A percentile compares a stretch with the other conserved stretches of the same genome.
phyloP scores from a whole-genome alignment of 2,888 invertebrate genomes.

The Heteropelma amictum region DNA sequence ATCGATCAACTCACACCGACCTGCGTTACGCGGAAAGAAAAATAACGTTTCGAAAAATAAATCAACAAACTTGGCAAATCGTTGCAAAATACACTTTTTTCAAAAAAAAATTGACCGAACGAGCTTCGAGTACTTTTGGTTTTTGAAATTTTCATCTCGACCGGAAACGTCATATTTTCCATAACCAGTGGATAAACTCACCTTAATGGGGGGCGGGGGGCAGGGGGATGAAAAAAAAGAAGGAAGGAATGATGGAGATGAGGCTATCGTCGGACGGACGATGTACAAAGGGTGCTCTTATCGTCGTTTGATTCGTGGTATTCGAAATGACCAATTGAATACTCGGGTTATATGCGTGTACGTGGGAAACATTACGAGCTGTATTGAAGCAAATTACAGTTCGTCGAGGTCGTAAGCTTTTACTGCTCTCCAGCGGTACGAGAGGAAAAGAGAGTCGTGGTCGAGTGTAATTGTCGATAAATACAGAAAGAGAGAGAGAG shows the following conservation, averaged over 20 bases:
- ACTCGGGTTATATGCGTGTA: slow-evolving; percentile 25
- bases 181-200: no score
- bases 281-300: slow-evolving; percentile 37
- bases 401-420: slow-evolving; percentile 58
- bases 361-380: slow-evolving; percentile 21
- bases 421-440: slow-evolving; percentile 43
- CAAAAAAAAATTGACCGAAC: no score
- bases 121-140: no score
- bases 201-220: no score
- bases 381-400: slow-evolving; percentile 18
- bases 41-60: no score
- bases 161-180: no score
- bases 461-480: background rate
- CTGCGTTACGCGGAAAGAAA: no score
- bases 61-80: no score
- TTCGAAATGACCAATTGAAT: slow-evolving; percentile 59
- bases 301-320: slow-evolving; percentile 45
- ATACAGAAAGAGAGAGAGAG: background rate
- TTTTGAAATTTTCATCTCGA: no score
- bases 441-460: background rate
- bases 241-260: background rate
- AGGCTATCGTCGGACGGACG: background rate
- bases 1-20: no score
- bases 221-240: no score
- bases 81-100: no score